Evolutionary conservation across 1,140 invertebrate genomes (phyloP), one percentile per base, ranked within the genome.

Genomic region (Rhopalosiphum padi): DNA sequence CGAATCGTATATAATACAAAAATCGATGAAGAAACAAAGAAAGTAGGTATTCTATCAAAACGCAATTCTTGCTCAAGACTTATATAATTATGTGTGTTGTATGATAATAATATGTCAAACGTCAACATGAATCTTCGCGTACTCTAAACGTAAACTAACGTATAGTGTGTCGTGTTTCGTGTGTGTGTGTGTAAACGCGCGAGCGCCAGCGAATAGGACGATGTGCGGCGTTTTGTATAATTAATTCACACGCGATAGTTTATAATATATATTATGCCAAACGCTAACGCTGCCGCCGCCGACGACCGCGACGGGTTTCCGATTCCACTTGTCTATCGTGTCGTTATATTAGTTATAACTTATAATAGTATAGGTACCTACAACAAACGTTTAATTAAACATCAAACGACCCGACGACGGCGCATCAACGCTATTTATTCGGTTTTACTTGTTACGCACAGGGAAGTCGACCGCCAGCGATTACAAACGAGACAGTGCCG

Each of bases 361-460:
- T 41, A 43, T 41, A 85, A 85, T 83, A 83, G 18, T 22, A 83
- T 83, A 83, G n/a, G 77, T 77, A 77, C 60, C 60, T 77, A 77
- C 30, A 77, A 77, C n/a, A n/a, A 83, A 87, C 48, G 86, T 87
- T 87, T 87, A 87, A 87, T 87, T 87, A 87, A 87, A 87, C 86
- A 48, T 87, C 86, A 87, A 87, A 87, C 86, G 86, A 46, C 43
- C 86, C 46, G 30, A 87, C 86, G 18, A n/a, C 43, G n/a, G 21
- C 15, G 6, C n/a, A 48, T 18, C 25, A 41, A 43, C 85, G 41
- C 18, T 37, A 83, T 87, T 48, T 48, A 48, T 87, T 87, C 43
- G 86, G 48, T 87, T 87, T 87, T 48, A 87, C 86, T 87, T 87
- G 86, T 87, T 87, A 87, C 30, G 30, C 86, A 4, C 86, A 21